Conservation (phyloP, 2,113 vertebrate species). For the Aix galericulata region DNA sequence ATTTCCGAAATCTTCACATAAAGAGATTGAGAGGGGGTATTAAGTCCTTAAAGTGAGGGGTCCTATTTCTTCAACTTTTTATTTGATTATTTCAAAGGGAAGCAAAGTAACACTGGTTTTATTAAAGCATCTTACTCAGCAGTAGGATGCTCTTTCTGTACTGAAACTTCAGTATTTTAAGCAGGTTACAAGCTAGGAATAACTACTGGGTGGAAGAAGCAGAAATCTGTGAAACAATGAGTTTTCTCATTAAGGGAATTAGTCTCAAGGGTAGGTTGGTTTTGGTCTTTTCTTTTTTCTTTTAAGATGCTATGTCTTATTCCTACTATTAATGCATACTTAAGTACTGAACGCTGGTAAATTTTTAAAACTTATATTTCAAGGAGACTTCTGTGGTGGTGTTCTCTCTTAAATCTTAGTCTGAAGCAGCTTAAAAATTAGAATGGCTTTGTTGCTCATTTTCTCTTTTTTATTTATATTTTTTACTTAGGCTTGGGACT, state of each 20-base stretch:
- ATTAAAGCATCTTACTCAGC: neutral
- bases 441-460: neutral
- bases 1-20: neutral
- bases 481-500: neutral
- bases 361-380: neutral
- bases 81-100: neutral
- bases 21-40: neutral
- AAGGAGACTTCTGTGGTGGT: neutral
- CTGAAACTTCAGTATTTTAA: neutral
- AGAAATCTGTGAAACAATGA: neutral
- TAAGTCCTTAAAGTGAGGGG: rapidly evolving
- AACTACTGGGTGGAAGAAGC: neutral
- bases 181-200: neutral
- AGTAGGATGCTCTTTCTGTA: neutral
- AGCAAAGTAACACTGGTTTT: neutral
- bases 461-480: neutral
- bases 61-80: neutral
- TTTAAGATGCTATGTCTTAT: neutral
- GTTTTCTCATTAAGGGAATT: neutral
- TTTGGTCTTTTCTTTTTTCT: neutral
- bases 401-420: neutral
- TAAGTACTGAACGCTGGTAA: neutral
- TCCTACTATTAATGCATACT: neutral
- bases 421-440: neutral
- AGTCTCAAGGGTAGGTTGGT: neutral